Percentiles rank a stretch among this genome's conserved stretches.
phyloP scores from a whole-genome alignment of 2,113 vertebrate species.

The Sapajus apella region DNA sequence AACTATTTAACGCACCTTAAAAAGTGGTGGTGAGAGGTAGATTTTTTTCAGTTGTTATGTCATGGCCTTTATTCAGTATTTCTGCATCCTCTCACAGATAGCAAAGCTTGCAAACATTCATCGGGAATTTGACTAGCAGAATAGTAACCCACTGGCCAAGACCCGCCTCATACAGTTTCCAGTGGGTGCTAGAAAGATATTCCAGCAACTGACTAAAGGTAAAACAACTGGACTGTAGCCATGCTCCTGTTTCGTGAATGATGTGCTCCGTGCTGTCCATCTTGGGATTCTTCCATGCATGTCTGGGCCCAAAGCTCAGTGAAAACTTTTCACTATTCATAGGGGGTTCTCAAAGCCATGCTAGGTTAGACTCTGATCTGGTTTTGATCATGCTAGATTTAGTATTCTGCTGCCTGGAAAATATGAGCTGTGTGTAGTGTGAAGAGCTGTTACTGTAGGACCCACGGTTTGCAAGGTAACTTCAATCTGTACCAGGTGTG shows the following conservation, averaged over 20 bases:
- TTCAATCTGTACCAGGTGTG: neutral
- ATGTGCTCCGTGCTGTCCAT: neutral
- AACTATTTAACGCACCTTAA: neutral
- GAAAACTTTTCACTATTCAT: neutral
- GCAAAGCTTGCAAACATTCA: neutral
- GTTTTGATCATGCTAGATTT: neutral
- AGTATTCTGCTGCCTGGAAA: neutral
- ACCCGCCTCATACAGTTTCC: neutral
- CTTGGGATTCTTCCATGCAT: neutral
- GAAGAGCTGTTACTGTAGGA: neutral
- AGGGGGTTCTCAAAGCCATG: neutral
- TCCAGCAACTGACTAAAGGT: neutral
- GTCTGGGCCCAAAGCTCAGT: neutral
- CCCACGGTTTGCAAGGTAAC: neutral
- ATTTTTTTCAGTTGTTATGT: neutral
- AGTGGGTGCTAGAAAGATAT: neutral
- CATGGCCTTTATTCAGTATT: neutral
- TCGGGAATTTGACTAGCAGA: neutral
- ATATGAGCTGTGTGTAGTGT: neutral
- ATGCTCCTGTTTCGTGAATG: neutral
- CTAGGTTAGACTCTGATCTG: neutral
- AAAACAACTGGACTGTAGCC: neutral
- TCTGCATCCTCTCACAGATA: neutral
- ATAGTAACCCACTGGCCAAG: neutral
- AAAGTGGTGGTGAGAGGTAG: neutral